Conservation (phyloP, 23 tunicate genomes). For the Oikopleura albicans region DNA sequence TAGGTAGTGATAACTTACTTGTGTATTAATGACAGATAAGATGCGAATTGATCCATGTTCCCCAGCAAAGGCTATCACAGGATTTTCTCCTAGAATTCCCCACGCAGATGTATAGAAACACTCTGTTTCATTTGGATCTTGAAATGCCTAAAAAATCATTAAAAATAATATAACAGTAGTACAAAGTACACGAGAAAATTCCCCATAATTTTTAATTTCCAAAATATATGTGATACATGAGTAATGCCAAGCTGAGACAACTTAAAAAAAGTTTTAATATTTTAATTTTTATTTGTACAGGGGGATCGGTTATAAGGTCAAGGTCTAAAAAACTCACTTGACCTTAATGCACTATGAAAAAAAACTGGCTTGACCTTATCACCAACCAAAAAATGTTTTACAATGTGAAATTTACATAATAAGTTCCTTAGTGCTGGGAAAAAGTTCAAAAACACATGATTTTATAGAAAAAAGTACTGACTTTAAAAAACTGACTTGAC, state of each 20-base stretch:
- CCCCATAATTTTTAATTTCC: background rate
- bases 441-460: too few species aligned
- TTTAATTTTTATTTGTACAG: too few species aligned
- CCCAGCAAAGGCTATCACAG: slow-evolving; percentile 65
- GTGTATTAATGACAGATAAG: slow-evolving; percentile 25
- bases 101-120: slow-evolving; percentile 77
- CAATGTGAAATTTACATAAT: too few species aligned
- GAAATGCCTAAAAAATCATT: background rate
- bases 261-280: too few species aligned
- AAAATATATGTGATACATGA: background rate
- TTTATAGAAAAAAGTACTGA: too few species aligned
- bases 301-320: too few species aligned
- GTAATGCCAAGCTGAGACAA: background rate
- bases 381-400: too few species aligned
- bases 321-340: too few species aligned
- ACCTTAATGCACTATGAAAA: too few species aligned
- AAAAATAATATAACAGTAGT: background rate
- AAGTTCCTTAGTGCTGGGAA: too few species aligned
- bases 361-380: too few species aligned
- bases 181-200: background rate
- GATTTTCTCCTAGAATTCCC: slow-evolving; percentile 49
- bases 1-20: background rate
- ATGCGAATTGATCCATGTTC: slow-evolving; percentile 53
- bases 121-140: slow-evolving; percentile 20
- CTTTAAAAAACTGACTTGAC: too few species aligned